Evolutionary conservation across 2,888 invertebrate genomes (phyloP).

Genomic region (Lasioglossum marginatum): DNA sequence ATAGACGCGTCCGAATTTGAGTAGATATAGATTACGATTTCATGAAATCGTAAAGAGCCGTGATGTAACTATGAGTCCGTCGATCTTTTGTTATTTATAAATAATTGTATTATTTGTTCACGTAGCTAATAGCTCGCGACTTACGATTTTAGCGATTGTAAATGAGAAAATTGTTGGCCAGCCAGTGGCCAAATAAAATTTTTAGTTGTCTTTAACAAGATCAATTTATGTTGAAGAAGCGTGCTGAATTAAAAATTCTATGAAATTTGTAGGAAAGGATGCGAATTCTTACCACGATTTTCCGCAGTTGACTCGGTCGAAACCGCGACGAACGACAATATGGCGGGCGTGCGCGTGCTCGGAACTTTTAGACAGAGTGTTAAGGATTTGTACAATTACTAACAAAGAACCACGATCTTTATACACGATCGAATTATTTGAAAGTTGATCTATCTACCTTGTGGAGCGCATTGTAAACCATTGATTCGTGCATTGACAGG

Average conservation of each 20-base stretch:
- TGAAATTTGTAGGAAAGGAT: background rate
- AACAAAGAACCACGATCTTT: conserved; percentile 39
- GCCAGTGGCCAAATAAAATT: background rate
- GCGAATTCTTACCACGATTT: background rate
- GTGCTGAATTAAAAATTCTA: background rate
- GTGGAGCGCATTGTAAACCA: conserved; percentile 77
- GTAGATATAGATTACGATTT: too few species aligned
- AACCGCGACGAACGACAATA: background rate
- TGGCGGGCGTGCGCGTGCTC: background rate
- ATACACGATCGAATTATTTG: conserved; percentile 43
- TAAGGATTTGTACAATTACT: conserved; percentile 41
- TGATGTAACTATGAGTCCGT: too few species aligned
- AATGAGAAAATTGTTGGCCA: background rate
- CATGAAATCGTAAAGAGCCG: too few species aligned
- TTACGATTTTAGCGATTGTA: background rate
- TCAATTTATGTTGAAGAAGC: background rate
- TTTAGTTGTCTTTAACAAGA: background rate
- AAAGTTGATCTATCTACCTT: conserved; percentile 50
- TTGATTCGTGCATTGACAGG: conserved; percentile 83
- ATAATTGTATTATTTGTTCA: too few species aligned
- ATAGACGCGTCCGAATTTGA: too few species aligned
- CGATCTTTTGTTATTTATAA: too few species aligned
- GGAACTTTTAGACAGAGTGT: conserved; percentile 25
- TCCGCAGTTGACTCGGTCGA: background rate
- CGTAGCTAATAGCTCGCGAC: too few species aligned